A percentile compares a stretch with the other conserved stretches of the same genome.
Conservation (phyloP, 2,888 invertebrate genomes). For the Galeruca laticollis region DNA sequence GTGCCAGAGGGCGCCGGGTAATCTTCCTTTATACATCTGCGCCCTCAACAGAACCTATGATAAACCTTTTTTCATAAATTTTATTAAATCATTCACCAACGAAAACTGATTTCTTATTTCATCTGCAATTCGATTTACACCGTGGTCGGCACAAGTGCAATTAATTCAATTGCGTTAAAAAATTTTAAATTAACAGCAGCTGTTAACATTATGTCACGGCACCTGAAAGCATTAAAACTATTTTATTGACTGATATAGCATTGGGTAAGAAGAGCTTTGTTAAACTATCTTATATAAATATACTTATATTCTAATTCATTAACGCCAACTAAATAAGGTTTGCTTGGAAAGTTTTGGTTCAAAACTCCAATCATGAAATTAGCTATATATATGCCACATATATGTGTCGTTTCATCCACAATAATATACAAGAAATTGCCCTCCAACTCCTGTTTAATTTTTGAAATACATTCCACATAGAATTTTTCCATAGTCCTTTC, state of each 20-base stretch:
- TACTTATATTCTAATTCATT: no score
- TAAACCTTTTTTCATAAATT: not conserved
- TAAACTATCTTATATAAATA: not conserved
- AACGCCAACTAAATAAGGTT: no score
- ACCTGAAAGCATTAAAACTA: no score
- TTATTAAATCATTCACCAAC: not conserved
- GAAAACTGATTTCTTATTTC: not conserved
- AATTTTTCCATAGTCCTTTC: not conserved
- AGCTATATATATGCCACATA: no score
- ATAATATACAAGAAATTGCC: no score
- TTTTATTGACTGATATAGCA: no score
- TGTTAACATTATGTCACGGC: no score
- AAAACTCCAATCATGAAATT: not conserved
- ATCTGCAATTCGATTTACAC: not conserved
- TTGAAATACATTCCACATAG: not conserved
- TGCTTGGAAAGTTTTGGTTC: not conserved
- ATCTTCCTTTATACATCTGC: not conserved
- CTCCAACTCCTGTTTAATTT: no score
- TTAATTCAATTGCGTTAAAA: no score
- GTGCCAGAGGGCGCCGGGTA: not conserved
- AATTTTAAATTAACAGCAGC: no score
- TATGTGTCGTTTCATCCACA: no score
- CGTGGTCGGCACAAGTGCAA: no score
- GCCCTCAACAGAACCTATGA: not conserved
- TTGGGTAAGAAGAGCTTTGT: not conserved